A percentile compares a stretch with the other conserved stretches of the same genome.
Conservation (phyloP, 2,797 vertebrate species). For the Sylvilagus floridanus region DNA sequence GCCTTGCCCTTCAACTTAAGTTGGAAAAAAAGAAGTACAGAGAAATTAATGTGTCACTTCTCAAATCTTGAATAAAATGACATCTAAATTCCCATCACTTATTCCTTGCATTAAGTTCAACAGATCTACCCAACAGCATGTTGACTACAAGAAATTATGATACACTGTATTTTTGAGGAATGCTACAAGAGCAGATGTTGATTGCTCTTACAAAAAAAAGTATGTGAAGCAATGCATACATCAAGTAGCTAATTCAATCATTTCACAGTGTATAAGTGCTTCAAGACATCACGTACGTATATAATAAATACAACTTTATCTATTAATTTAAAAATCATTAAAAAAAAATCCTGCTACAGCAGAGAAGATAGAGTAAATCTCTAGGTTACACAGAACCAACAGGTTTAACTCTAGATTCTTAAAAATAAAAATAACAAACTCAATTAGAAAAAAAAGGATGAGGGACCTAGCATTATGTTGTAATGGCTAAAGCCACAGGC, state of each 20-base stretch:
- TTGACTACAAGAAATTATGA: background rate
- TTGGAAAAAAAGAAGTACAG: slow-evolving; percentile 32
- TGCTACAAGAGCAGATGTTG: background rate
- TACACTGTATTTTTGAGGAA: background rate
- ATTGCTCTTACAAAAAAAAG: background rate
- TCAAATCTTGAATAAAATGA: background rate
- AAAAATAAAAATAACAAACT: slow-evolving; percentile 34
- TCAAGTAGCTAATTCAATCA: background rate
- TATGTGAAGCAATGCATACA: background rate
- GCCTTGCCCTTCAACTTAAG: background rate
- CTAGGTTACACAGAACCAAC: background rate
- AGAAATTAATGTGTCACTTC: slow-evolving; percentile 3
- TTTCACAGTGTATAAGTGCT: background rate
- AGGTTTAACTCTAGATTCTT: background rate
- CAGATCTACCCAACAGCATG: background rate
- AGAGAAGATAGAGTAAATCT: background rate
- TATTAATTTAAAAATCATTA: background rate
- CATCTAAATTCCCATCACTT: background rate
- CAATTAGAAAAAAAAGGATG: background rate
- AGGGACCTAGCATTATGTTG: too few species aligned
- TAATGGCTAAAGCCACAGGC: too few species aligned
- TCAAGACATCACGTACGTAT: background rate
- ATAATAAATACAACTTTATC: background rate
- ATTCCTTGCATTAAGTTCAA: background rate
- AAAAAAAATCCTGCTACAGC: background rate